These are phyloP conservation scores for Hyles vespertilio DNA, from an alignment of 1,140 invertebrate genomes.

Conservation along the genomic window DNA sequence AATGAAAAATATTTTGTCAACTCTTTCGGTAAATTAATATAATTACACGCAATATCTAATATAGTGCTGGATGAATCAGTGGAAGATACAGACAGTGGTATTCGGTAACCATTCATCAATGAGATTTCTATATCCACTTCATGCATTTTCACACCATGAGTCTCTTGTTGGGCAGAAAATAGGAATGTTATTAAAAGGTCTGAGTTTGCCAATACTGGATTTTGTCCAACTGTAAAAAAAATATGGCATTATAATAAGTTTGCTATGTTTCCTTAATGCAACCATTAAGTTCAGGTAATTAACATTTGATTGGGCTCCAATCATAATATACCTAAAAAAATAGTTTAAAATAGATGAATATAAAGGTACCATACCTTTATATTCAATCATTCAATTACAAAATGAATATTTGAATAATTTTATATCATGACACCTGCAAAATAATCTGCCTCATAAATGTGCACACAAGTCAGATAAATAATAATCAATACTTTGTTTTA, in stretches of 20 bases:
- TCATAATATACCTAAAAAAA: too few species aligned
- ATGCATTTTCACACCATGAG: slow-evolving; percentile 81
- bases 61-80: slow-evolving; percentile 89
- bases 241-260: slow-evolving; percentile 6
- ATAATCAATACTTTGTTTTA: too few species aligned
- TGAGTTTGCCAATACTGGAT: slow-evolving; percentile 84
- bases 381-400: too few species aligned
- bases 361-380: too few species aligned
- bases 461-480: too few species aligned
- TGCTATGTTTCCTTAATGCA: too few species aligned
- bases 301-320: too few species aligned
- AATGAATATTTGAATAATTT: too few species aligned
- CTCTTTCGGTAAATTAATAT: slow-evolving; percentile 85
- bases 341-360: too few species aligned
- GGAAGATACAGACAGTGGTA: slow-evolving; percentile 87
- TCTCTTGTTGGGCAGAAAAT: slow-evolving; percentile 93
- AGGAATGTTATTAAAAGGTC: slow-evolving; percentile 92
- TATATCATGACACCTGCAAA: too few species aligned
- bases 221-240: slow-evolving; percentile 87
- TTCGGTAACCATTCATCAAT: slow-evolving; percentile 90
- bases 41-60: slow-evolving; percentile 86
- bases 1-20: slow-evolving; percentile 92
- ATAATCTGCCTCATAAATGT: too few species aligned
- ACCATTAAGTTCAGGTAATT: too few species aligned
- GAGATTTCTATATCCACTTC: slow-evolving; percentile 88